These are phyloP conservation scores for Aepyceros melampus DNA, from an alignment of 2,113 vertebrate species.

Conservation along the genomic window DNA sequence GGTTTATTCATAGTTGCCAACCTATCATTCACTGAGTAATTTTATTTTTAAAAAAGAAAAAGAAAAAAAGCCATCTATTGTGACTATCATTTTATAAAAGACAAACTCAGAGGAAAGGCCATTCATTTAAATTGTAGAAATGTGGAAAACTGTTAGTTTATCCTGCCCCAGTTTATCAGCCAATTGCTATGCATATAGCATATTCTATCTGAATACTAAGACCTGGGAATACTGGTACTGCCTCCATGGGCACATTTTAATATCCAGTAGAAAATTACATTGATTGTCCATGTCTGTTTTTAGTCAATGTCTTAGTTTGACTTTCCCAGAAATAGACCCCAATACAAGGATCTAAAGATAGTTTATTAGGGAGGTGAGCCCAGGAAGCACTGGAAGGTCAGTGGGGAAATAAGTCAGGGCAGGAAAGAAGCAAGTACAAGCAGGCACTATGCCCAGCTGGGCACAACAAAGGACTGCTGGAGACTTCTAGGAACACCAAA, in stretches of 20 bases:
- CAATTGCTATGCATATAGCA: not conserved
- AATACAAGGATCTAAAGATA: not conserved
- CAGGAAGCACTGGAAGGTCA: not conserved
- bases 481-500: not conserved
- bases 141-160: not conserved
- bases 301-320: not conserved
- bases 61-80: not conserved
- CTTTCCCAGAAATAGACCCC: not conserved
- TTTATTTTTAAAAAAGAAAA: not conserved
- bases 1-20: not conserved
- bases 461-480: not conserved
- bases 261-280: not conserved
- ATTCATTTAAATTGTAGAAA: not conserved
- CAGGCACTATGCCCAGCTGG: not conserved
- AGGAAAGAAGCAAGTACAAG: not conserved
- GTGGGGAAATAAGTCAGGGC: not conserved
- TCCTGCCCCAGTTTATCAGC: not conserved
- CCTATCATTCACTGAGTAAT: not conserved
- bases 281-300: not conserved
- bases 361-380: not conserved
- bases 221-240: not conserved
- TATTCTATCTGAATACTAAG: not conserved
- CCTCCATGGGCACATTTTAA: not conserved
- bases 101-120: not conserved
- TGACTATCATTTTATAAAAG: constrained; percentile 8